Evolutionary conservation across 2,113 vertebrate genomes (phyloP).

Genomic region (Leptosomus discolor): DNA sequence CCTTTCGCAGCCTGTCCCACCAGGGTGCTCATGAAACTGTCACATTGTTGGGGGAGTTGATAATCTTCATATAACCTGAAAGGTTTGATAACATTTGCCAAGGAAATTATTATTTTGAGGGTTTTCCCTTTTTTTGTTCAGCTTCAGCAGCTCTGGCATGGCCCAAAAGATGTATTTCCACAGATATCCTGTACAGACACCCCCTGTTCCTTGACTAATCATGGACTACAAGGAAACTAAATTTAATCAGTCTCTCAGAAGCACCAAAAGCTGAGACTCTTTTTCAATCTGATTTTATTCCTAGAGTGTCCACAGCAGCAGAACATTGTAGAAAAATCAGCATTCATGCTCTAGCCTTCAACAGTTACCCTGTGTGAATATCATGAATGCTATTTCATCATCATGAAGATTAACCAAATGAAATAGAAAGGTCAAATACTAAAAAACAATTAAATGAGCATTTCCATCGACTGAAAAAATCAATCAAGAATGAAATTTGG

Average conservation of each 20-base stretch:
- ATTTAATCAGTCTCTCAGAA: neutral
- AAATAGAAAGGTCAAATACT: conserved; percentile 63
- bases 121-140: neutral
- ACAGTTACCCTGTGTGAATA: conserved; percentile 23
- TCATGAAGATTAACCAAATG: conserved; percentile 54
- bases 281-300: neutral
- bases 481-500: conserved; percentile 65
- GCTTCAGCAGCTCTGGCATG: neutral
- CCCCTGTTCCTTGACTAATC: neutral
- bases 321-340: neutral
- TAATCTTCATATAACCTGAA: conserved; percentile 37
- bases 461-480: conserved; percentile 57
- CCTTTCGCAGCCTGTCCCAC: neutral
- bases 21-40: neutral
- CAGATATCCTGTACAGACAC: neutral
- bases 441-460: conserved; percentile 63
- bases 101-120: neutral
- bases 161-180: neutral
- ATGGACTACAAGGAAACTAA: neutral
- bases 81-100: neutral
- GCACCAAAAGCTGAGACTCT: neutral
- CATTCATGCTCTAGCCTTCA: neutral
- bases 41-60: neutral
- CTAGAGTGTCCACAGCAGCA: neutral
- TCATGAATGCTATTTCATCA: conserved; percentile 54